Conservation (phyloP, 2,113 vertebrate genomes). For the Taxidea taxus region DNA sequence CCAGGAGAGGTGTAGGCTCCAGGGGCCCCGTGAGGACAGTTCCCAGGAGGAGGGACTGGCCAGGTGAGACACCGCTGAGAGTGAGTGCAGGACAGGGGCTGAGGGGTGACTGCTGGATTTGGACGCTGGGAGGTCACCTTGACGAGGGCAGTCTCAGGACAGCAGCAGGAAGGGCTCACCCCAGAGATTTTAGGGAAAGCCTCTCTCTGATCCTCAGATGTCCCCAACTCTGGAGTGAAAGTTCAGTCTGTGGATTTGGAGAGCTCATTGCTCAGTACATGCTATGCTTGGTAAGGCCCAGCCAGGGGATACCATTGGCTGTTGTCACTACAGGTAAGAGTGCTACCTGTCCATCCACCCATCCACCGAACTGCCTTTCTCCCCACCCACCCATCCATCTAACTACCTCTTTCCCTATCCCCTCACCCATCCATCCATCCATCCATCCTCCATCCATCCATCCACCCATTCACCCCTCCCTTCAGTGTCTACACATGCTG, state of each 20-base stretch:
- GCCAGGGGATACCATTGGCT: background rate
- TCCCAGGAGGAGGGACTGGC: background rate
- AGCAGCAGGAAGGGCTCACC: background rate
- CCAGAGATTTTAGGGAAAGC: background rate
- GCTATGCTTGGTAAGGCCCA: background rate
- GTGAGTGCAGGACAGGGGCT: background rate
- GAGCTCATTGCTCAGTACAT: background rate
- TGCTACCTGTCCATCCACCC: background rate
- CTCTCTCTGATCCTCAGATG: background rate
- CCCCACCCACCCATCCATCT: accelerated
- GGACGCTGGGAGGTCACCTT: accelerated
- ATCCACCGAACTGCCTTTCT: no score
- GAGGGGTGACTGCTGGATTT: accelerated
- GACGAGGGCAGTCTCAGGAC: background rate
- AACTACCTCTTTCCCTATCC: no score
- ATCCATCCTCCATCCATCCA: background rate
- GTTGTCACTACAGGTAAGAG: background rate
- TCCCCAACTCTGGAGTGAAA: background rate
- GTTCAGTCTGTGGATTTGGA: background rate
- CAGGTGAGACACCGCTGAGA: no score
- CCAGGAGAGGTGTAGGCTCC: background rate
- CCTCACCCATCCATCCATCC: background rate
- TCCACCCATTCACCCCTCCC: background rate
- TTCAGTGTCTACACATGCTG: background rate
- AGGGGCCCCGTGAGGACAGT: background rate